phyloP scores from a whole-genome alignment of 2,797 vertebrate species.

The Eidolon dupreanum region DNA sequence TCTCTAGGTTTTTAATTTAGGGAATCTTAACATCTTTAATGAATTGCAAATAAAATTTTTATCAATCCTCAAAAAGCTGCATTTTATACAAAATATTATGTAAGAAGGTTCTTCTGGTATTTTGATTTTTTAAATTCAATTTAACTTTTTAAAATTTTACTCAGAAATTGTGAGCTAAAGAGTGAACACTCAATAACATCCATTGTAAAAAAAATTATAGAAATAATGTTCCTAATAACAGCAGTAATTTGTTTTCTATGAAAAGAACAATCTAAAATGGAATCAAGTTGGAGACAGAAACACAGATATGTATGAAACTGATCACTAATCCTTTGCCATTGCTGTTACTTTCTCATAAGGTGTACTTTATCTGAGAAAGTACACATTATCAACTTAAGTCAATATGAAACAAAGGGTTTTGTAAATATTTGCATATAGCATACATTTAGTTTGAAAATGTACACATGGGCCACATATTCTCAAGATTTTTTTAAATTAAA shows the following conservation, averaged over 20 bases:
- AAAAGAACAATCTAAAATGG: neutral
- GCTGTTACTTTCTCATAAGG: neutral
- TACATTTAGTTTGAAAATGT: neutral
- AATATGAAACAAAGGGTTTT: neutral
- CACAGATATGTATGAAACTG: neutral
- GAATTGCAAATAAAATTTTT: neutral
- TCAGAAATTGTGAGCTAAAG: neutral
- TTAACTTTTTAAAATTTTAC: neutral
- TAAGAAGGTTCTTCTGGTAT: neutral
- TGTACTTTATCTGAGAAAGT: neutral
- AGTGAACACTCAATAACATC: neutral
- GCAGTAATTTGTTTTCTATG: neutral
- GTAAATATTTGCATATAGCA: neutral
- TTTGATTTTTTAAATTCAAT: neutral
- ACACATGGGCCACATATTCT: neutral
- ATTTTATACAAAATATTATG: neutral
- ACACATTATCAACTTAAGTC: neutral
- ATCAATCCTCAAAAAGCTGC: neutral
- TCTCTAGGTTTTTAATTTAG: neutral
- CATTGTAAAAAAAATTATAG: neutral
- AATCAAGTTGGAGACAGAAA: neutral
- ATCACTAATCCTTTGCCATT: neutral
- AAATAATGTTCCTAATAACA: neutral
- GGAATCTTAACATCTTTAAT: neutral
- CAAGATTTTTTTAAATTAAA: neutral